phyloP scores from a whole-genome alignment of 1,140 invertebrate species.

The Drosophila novamexicana region DNA sequence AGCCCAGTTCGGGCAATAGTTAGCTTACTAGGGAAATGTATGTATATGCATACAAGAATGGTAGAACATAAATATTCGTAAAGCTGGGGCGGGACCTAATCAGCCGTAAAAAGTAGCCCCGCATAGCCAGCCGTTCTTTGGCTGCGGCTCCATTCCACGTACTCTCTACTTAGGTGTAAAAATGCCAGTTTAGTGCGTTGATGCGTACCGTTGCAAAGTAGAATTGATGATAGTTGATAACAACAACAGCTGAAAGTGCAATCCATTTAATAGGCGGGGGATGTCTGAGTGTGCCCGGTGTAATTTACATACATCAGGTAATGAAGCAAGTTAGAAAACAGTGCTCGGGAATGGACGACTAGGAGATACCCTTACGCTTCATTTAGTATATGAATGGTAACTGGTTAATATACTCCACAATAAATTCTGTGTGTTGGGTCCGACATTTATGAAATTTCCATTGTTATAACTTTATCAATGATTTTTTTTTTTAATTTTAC shows the following conservation, averaged over 20 bases:
- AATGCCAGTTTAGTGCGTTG: constrained; percentile 80
- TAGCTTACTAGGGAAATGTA: no score
- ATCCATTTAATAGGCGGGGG: constrained; percentile 52
- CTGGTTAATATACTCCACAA: no score
- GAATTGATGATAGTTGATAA: constrained; percentile 66
- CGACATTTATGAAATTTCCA: no score
- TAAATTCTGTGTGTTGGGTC: no score
- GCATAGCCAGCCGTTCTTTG: constrained; percentile 6
- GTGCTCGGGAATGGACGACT: no score
- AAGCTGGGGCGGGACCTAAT: constrained; percentile 44
- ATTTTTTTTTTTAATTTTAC: no score
- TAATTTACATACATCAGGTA: constrained; percentile 27
- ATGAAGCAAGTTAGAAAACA: constrained; percentile 19
- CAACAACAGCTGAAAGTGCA: constrained; percentile 20
- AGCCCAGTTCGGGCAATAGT: neutral
- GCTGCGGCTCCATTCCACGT: constrained; percentile 37
- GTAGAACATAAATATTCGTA: neutral
- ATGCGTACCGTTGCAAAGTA: constrained; percentile 66
- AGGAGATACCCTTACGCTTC: no score
- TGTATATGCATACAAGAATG: no score
- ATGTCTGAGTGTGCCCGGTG: constrained; percentile 15
- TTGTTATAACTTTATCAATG: no score
- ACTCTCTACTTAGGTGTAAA: constrained; percentile 66
- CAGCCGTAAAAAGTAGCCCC: constrained; percentile 64
- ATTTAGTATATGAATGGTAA: no score